phyloP scores from a whole-genome alignment of 1,140 invertebrate species.

The Penaeus chinensis region DNA sequence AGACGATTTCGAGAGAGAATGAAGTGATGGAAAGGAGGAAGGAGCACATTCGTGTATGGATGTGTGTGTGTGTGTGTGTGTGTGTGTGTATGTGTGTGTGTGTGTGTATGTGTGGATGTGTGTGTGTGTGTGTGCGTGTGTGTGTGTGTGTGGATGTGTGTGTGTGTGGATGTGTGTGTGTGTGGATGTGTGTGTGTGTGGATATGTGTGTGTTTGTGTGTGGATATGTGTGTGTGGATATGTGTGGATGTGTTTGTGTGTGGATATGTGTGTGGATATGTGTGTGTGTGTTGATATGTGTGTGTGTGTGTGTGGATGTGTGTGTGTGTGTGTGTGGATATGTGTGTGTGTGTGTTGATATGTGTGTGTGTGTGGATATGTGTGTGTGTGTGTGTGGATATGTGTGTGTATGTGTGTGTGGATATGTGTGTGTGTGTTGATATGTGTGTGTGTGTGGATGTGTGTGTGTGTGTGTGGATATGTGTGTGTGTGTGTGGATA shows the following conservation, averaged over 20 bases:
- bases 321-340: neutral
- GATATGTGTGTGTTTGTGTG: neutral
- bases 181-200: neutral
- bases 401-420: constrained; percentile 5
- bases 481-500: no score
- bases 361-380: constrained; percentile 1
- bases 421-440: no score
- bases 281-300: neutral
- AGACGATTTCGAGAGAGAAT: neutral
- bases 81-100: neutral
- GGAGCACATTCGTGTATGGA: constrained; percentile 25
- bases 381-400: neutral
- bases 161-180: no score
- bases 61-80: constrained; percentile 38
- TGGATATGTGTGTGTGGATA: neutral
- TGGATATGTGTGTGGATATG: neutral
- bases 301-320: no score
- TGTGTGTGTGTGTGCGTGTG: no score
- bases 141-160: no score
- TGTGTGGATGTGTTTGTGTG: no score
- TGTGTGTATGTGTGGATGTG: neutral
- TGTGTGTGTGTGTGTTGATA: neutral
- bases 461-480: no score
- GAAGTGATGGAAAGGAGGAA: no score
- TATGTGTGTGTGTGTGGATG: no score